Percentiles rank a stretch among this genome's conserved stretches.
phyloP scores from a whole-genome alignment of 2,113 vertebrate genomes.

The Sisor rabdophorus region DNA sequence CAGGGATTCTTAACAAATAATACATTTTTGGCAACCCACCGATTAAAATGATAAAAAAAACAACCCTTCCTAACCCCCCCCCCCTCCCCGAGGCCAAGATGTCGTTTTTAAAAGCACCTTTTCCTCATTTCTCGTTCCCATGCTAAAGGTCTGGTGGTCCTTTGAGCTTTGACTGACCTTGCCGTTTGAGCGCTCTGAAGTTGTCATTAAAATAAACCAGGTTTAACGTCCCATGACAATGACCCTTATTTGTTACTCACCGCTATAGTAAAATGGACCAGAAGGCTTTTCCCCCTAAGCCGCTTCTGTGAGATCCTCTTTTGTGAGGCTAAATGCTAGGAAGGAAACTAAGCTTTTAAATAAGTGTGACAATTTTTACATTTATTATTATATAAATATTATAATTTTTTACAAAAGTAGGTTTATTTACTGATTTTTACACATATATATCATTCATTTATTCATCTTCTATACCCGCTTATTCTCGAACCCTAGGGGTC shows the following conservation, averaged over 20 bases:
- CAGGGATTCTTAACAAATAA: no score
- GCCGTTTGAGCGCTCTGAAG: constrained; percentile 43
- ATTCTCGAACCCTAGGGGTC: no score
- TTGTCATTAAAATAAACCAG: constrained; percentile 25
- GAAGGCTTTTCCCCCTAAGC: constrained; percentile 39
- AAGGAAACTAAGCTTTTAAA: constrained; percentile 31
- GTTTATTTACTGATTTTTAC: no score
- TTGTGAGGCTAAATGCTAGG: constrained; percentile 38
- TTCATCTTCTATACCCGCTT: no score
- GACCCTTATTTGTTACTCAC: constrained; percentile 37
- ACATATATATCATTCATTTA: no score
- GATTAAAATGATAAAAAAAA: neutral
- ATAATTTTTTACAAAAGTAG: no score
- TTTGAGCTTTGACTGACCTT: constrained; percentile 36
- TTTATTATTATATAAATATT: no score
- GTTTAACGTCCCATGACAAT: constrained; percentile 49
- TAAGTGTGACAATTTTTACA: no score
- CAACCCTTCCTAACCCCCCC: neutral
- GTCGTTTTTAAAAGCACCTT: constrained; percentile 9
- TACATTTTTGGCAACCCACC: neutral
- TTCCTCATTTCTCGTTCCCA: constrained; percentile 19
- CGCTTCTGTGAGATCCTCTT: constrained; percentile 27
- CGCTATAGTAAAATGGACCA: constrained; percentile 47
- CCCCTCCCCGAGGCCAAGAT: neutral
- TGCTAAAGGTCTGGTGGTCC: constrained; percentile 6